phyloP scores from a whole-genome alignment of 23 tunicate genomes.

The Diplosoma virens region DNA sequence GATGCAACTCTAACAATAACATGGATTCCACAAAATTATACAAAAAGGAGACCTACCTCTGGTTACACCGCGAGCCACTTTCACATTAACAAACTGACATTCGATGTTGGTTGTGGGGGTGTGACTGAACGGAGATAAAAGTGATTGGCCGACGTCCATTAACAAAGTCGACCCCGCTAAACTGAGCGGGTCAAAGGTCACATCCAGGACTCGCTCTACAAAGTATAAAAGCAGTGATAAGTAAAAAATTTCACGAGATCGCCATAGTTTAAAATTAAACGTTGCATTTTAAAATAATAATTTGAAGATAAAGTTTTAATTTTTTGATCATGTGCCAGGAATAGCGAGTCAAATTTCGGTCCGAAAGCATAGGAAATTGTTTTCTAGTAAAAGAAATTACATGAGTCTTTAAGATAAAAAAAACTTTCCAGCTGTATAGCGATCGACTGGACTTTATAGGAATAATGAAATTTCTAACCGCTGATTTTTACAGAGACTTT shows the following conservation, averaged over 20 bases:
- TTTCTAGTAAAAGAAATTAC: too few relatives aligned
- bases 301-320: neutral
- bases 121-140: neutral
- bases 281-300: neutral
- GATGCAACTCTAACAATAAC: too few relatives aligned
- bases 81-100: constrained; percentile 39
- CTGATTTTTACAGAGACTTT: too few relatives aligned
- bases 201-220: constrained; percentile 16
- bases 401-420: too few relatives aligned
- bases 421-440: too few relatives aligned
- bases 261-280: neutral
- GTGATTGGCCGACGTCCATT: constrained; percentile 10
- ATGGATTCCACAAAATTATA: neutral
- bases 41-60: constrained; percentile 25
- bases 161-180: constrained; percentile 25
- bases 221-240: neutral
- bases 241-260: neutral
- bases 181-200: neutral
- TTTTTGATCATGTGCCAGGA: too few relatives aligned
- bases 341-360: too few relatives aligned
- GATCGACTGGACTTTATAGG: too few relatives aligned
- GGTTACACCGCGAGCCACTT: constrained; percentile 33
- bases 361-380: too few relatives aligned
- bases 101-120: constrained; percentile 17
- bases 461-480: too few relatives aligned